Conservation (phyloP, 1,140 invertebrate species). For the Diachasma alloeum region DNA sequence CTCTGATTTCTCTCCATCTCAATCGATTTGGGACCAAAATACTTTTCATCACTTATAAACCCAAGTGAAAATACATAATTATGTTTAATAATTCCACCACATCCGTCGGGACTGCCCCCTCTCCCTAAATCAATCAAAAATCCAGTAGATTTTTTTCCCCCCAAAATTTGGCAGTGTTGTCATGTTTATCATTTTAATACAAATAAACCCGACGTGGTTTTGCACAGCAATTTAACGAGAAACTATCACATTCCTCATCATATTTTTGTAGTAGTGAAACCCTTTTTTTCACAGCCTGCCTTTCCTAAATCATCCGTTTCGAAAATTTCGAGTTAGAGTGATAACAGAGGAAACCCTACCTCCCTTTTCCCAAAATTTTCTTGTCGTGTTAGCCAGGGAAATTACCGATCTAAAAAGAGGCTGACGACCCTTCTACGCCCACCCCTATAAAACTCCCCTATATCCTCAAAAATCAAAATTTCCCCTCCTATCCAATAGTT, state of each 20-base stretch:
- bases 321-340: neutral
- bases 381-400: too few relatives aligned
- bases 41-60: neutral
- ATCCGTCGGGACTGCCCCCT: neutral
- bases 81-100: slow-evolving; percentile 1
- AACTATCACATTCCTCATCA: slow-evolving; percentile 21
- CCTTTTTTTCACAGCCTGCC: neutral
- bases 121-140: neutral
- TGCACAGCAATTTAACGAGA: slow-evolving; percentile 17
- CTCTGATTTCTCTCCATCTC: neutral
- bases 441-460: too few relatives aligned
- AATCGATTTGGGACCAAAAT: neutral
- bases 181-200: slow-evolving; percentile 2
- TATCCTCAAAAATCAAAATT: neutral
- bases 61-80: neutral
- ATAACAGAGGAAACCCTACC: neutral
- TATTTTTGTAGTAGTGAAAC: slow-evolving; percentile 2
- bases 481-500: neutral
- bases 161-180: slow-evolving; percentile 14
- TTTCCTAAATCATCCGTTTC: neutral
- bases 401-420: too few relatives aligned
- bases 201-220: slow-evolving; percentile 2
- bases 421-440: too few relatives aligned
- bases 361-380: neutral
- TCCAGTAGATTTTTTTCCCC: neutral